Evolutionary conservation across 37 sponge, comb jelly and placozoan genomes (phyloP).

Genomic region (Agelas oroides): DNA sequence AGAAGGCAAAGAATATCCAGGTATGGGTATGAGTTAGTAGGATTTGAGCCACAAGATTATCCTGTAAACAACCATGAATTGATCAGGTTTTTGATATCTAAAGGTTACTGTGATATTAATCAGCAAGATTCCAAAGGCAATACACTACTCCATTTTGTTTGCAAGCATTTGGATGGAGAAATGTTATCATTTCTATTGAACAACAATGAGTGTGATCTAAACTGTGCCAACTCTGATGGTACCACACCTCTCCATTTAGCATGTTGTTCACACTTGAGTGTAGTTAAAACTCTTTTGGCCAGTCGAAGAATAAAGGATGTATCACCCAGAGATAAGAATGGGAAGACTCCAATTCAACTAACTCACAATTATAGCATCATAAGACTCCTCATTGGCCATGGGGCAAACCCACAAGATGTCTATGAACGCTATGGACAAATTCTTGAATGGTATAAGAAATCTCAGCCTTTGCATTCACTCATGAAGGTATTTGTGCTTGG

Average conservation of each 20-base stretch:
- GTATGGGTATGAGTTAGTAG: no score
- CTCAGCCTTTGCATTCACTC: not conserved
- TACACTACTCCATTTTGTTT: not conserved
- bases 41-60: no score
- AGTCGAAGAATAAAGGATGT: not conserved
- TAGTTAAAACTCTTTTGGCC: not conserved
- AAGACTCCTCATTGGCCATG: slow-evolving; percentile 23
- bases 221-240: not conserved
- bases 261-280: not conserved
- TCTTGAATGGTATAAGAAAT: not conserved
- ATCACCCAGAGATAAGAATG: not conserved
- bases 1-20: no score
- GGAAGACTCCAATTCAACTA: slow-evolving; percentile 25
- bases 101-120: not conserved
- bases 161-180: not conserved
- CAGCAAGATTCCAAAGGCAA: not conserved
- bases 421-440: not conserved
- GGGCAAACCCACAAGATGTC: slow-evolving; percentile 27
- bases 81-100: no score
- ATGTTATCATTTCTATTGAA: not conserved
- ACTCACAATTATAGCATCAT: not conserved
- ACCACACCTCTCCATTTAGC: slow-evolving; percentile 38
- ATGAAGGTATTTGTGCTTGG: slow-evolving; percentile 26
- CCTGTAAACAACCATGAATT: not conserved
- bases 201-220: no score